Evolutionary conservation across 2,888 invertebrate genomes (phyloP).

Genomic region (Ellobium chinense): DNA sequence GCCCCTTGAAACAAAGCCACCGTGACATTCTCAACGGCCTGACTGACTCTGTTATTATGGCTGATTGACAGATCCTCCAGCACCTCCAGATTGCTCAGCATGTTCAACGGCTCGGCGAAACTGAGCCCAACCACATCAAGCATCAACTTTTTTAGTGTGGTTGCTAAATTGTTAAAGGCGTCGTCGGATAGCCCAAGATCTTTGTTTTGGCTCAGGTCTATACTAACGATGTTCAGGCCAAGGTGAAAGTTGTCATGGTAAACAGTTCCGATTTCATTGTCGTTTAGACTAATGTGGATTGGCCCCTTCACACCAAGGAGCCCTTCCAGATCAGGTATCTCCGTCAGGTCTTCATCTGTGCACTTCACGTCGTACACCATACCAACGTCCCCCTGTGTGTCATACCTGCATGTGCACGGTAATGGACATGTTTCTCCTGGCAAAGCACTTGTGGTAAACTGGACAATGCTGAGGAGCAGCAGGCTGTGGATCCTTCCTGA

Average conservation of each 20-base stretch:
- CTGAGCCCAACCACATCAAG: slow-evolving; percentile 42
- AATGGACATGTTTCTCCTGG: slow-evolving; percentile 24
- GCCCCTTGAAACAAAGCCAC: slow-evolving; percentile 24
- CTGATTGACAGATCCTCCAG: slow-evolving; percentile 47
- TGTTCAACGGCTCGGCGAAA: slow-evolving; percentile 36
- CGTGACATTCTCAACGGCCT: slow-evolving; percentile 18
- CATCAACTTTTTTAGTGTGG: slow-evolving; percentile 31
- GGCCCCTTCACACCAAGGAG: slow-evolving; percentile 15
- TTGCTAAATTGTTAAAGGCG: slow-evolving; percentile 36
- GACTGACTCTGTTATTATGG: slow-evolving; percentile 42
- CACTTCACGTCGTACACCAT: slow-evolving; percentile 43
- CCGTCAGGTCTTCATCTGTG: slow-evolving; percentile 14
- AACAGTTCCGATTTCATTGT: slow-evolving; percentile 36
- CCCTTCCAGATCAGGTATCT: slow-evolving; percentile 35
- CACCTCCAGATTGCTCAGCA: slow-evolving; percentile 19
- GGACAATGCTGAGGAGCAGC: too few relatives aligned
- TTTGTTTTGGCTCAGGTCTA: slow-evolving; percentile 43
- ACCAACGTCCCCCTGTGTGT: slow-evolving; percentile 40
- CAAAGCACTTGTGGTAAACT: not conserved
- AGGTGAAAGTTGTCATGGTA: slow-evolving; percentile 30
- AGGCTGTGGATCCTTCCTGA: too few relatives aligned
- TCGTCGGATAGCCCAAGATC: slow-evolving; percentile 22
- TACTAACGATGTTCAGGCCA: slow-evolving; percentile 33
- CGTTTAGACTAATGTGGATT: slow-evolving; percentile 38
- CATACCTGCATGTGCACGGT: slow-evolving; percentile 40